Evolutionary conservation across 2,888 invertebrate species (phyloP).

Genomic region (Bhutanitis thaidina): DNA sequence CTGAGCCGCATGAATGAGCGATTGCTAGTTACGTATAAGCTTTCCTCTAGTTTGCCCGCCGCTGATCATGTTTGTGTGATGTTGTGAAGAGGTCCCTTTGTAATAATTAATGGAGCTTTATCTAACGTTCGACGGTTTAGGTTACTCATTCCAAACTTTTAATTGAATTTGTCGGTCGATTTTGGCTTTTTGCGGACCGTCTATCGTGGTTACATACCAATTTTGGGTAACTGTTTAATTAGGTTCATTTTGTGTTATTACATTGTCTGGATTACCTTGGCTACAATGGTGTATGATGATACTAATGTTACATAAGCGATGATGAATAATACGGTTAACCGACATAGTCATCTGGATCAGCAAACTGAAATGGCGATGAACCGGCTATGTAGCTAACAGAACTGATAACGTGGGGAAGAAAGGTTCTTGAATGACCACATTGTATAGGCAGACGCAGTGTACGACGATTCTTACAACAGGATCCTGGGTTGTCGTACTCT

Average conservation of each 20-base stretch:
- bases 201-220: constrained; percentile 51
- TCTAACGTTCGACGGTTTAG: constrained; percentile 62
- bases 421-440: no score
- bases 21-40: constrained; percentile 65
- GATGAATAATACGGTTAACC: no score
- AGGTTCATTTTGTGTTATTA: constrained; percentile 26
- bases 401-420: no score
- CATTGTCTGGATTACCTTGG: no score
- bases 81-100: constrained; percentile 63
- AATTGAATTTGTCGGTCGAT: constrained; percentile 71
- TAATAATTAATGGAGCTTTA: constrained; percentile 73
- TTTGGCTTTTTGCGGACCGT: constrained; percentile 63
- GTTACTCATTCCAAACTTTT: constrained; percentile 67
- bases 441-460: no score
- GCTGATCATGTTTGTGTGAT: constrained; percentile 64
- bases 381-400: no score
- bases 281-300: no score
- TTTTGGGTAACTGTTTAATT: constrained; percentile 47
- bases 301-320: no score
- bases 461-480: no score
- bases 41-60: constrained; percentile 59
- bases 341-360: no score
- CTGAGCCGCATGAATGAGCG: constrained; percentile 60
- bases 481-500: no score
- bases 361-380: no score